Evolutionary conservation across 1,140 invertebrate species (phyloP).

Genomic region (Camponotus pennsylvanicus): DNA sequence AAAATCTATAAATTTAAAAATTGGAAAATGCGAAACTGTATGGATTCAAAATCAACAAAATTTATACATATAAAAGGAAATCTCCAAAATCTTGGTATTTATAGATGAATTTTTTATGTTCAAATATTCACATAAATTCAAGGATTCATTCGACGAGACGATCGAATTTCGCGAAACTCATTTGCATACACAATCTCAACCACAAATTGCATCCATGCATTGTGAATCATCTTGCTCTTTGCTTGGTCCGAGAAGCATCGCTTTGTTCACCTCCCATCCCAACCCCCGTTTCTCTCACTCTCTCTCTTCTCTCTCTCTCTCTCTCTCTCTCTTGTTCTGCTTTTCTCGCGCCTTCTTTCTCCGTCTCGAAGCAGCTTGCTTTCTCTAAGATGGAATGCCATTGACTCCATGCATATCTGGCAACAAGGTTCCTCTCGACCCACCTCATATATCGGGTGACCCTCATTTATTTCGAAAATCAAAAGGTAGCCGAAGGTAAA

Average conservation of each 20-base stretch:
- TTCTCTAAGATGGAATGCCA: conserved; percentile 77
- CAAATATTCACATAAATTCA: conserved; percentile 17
- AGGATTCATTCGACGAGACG: not conserved
- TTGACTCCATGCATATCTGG: conserved; percentile 80
- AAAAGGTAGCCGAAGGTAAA: not conserved
- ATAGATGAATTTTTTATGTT: not conserved
- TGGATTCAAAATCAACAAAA: not conserved
- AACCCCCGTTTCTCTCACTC: conserved; percentile 66
- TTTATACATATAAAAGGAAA: not conserved
- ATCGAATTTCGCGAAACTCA: conserved; percentile 38
- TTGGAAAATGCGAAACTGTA: not conserved
- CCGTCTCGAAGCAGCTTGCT: conserved; percentile 39
- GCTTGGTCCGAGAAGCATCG: conserved; percentile 36
- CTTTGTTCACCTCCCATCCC: conserved; percentile 67
- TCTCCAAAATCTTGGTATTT: not conserved
- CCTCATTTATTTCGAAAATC: not conserved
- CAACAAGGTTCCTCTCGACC: conserved; percentile 77
- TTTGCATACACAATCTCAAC: conserved; percentile 35
- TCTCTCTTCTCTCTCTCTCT: conserved; percentile 69
- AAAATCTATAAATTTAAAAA: not conserved
- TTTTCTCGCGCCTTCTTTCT: conserved; percentile 61
- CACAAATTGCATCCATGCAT: conserved; percentile 49
- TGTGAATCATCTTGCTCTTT: conserved; percentile 53
- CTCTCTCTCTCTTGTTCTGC: conserved; percentile 67
- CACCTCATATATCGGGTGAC: conserved; percentile 50